Percentiles rank a stretch among this genome's conserved stretches.
phyloP scores from a whole-genome alignment of 2,797 vertebrate species.

The Pantherophis alleghaniensis region DNA sequence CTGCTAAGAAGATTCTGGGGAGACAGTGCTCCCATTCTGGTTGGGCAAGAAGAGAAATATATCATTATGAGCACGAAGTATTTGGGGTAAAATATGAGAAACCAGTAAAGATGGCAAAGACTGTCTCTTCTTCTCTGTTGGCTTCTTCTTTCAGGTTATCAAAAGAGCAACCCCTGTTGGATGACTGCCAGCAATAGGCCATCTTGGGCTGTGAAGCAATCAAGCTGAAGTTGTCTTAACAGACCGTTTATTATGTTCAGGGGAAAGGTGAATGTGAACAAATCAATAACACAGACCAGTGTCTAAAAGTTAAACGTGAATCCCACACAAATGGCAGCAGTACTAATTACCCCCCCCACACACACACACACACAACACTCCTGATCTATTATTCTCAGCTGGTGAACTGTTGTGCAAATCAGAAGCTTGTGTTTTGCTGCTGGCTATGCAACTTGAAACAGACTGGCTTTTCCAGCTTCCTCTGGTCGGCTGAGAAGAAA shows the following conservation, averaged over 20 bases:
- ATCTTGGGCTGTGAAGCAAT: neutral
- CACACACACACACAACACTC: neutral
- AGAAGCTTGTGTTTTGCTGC: neutral
- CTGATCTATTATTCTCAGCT: neutral
- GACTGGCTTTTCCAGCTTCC: neutral
- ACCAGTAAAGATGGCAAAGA: neutral
- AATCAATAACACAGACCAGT: neutral
- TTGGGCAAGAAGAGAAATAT: neutral
- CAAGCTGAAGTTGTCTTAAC: neutral
- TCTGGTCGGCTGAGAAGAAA: neutral
- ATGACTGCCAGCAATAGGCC: neutral
- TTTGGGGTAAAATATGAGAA: neutral
- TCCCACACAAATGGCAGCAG: neutral
- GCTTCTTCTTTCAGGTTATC: neutral
- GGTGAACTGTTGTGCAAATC: neutral
- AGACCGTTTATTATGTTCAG: neutral
- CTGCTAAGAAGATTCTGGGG: neutral
- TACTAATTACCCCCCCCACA: neutral
- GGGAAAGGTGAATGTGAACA: neutral
- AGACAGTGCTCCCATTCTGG: too few species aligned
- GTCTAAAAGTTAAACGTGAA: neutral
- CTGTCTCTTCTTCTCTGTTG: neutral
- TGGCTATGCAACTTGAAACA: neutral
- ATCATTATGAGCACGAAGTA: neutral
- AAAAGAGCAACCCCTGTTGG: neutral